These are phyloP conservation scores for Clusia tigrina DNA, from an alignment of 2,888 invertebrate species.

Conservation along the genomic window DNA sequence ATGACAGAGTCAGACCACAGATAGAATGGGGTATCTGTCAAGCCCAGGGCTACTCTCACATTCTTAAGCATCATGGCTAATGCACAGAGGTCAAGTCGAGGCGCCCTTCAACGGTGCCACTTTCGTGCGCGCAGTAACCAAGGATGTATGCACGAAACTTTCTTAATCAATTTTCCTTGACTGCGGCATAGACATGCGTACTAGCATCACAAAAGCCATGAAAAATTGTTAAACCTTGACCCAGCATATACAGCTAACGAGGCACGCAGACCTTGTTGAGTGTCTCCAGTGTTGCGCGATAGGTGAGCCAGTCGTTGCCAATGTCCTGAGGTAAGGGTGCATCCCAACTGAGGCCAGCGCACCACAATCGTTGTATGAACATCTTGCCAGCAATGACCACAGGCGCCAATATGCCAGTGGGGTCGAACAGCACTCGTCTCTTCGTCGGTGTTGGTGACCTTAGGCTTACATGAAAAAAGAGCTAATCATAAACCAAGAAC, in stretches of 20 bases:
- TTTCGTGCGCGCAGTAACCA: slow-evolving; percentile 21
- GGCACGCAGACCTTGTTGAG: slow-evolving; percentile 16
- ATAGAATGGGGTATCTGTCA: not conserved
- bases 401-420: slow-evolving; percentile 21
- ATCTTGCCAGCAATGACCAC: slow-evolving; percentile 24
- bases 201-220: slow-evolving; percentile 28
- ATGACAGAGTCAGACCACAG: slow-evolving; percentile 22
- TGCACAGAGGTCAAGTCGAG: slow-evolving; percentile 20
- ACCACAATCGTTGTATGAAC: slow-evolving; percentile 23
- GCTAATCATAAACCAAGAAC: not conserved
- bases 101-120: slow-evolving; percentile 19
- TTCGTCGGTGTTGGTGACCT: slow-evolving; percentile 10
- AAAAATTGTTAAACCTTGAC: not conserved
- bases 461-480: not conserved
- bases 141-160: not conserved
- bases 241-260: slow-evolving; percentile 21
- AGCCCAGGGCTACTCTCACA: slow-evolving; percentile 3
- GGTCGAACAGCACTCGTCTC: slow-evolving; percentile 19
- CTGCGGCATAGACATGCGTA: slow-evolving; percentile 11
- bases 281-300: slow-evolving; percentile 9
- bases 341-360: slow-evolving; percentile 19
- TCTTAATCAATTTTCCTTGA: not conserved
- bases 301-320: slow-evolving; percentile 12
- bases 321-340: not conserved
- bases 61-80: slow-evolving; percentile 10